These are phyloP conservation scores for Mobula birostris DNA, from an alignment of 2,113 vertebrate species.

Conservation along the genomic window DNA sequence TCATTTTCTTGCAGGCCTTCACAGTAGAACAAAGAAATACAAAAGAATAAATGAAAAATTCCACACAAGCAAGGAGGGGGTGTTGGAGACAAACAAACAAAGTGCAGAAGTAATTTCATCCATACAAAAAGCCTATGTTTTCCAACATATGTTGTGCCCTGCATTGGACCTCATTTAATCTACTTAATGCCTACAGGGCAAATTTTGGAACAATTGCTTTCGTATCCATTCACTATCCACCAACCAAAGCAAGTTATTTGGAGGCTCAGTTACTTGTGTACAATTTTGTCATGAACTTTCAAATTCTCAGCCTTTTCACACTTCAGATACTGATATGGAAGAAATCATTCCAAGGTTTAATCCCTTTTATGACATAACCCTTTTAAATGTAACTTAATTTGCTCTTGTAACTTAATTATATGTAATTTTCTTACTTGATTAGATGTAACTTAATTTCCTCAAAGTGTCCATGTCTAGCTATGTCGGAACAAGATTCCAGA, in stretches of 20 bases:
- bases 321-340: neutral
- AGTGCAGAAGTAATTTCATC: neutral
- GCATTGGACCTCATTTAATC: neutral
- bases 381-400: neutral
- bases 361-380: neutral
- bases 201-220: neutral
- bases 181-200: neutral
- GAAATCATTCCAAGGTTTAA: neutral
- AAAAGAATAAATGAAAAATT: too few relatives aligned
- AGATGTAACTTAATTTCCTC: neutral
- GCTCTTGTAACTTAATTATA: neutral
- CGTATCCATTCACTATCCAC: too few relatives aligned
- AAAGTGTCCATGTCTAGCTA: too few relatives aligned
- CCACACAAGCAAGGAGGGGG: too few relatives aligned
- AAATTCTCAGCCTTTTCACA: neutral
- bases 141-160: neutral
- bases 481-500: too few relatives aligned
- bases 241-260: too few relatives aligned
- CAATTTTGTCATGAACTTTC: neutral
- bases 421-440: neutral
- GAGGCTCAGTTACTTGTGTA: too few relatives aligned
- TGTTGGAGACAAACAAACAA: too few relatives aligned
- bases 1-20: too few relatives aligned
- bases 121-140: neutral
- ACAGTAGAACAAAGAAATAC: too few relatives aligned